Base-by-base conservation (phyloP, 2,888 invertebrate genomes). In the Nymphalis urticae region DNA sequence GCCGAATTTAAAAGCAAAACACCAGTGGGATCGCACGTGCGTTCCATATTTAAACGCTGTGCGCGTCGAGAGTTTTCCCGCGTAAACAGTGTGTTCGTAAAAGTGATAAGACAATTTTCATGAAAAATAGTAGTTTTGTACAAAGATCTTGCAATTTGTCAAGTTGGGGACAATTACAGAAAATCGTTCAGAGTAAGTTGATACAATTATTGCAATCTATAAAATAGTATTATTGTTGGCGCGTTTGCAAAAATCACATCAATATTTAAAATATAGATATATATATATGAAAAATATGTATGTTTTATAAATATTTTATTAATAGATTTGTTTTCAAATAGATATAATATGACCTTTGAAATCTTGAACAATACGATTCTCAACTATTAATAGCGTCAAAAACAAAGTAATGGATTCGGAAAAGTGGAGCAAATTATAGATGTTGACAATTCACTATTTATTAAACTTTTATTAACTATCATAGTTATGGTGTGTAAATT, bases 31-130 rank as follows among this genome's bases (percentile, higher is more conserved):
- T 32, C 77, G 76, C 79, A 82, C 77, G 82, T 79, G 80, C 72
- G 83, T 84, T 85, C 85, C 79, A 85, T 82, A 82, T 85, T 87
- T 88, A 85, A 85, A 84, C 78, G 69, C 72, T 66, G 72, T 62
- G 69, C 62, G 58, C 62, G 60, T 65, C 72, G 71, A 68, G 59
- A 74, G 70, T 73, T 75, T 76, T 75, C 75, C 75, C 75, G 75
- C 75, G 75, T 65, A 72, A 73, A 73, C 69, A 48, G 69, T 75
- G 77, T 75, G 77, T 66, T 68, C 13, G 13, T 47, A 53, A 47
- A n/a, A 66, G 51, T 62, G 67, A 53, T 21, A 19, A 10, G 64
- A 24, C n/a, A 27, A 58, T 58, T 58, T 58, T 62, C 27, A 50
- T 53, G 19, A 58, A 24, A 19, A 58, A 48, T 61, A 47, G 54